Evolutionary conservation across 1,140 invertebrate species (phyloP).

Genomic region (Lepeophtheirus salmonis): DNA sequence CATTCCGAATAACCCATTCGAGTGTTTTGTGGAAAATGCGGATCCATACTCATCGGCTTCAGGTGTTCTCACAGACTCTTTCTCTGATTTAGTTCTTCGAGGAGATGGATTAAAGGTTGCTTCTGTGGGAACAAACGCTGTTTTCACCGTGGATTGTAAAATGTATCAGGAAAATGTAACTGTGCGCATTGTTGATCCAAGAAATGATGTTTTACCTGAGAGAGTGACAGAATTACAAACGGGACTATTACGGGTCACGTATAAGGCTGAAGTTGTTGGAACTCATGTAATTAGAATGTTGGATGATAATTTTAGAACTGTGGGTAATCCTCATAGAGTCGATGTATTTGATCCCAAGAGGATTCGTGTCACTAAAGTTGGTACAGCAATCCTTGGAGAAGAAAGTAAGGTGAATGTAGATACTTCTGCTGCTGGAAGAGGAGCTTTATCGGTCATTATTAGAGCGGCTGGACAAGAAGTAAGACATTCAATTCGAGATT

Average conservation of each 20-base stretch:
- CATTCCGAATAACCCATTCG: constrained; percentile 72
- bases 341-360: constrained; percentile 66
- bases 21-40: constrained; percentile 37
- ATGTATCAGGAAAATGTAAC: constrained; percentile 28
- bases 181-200: constrained; percentile 20
- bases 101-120: constrained; percentile 35
- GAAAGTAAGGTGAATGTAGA: constrained; percentile 52
- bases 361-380: constrained; percentile 53
- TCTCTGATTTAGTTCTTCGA: constrained; percentile 23
- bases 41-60: constrained; percentile 25
- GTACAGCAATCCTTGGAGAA: constrained; percentile 58
- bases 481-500: constrained; percentile 31
- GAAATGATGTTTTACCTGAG: constrained; percentile 6
- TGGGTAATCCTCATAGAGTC: constrained; percentile 43
- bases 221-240: neutral
- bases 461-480: constrained; percentile 56
- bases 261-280: constrained; percentile 37
- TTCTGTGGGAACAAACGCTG: constrained; percentile 35
- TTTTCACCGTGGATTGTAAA: constrained; percentile 38
- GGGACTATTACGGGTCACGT: neutral
- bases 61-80: constrained; percentile 25
- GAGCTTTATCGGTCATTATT: constrained; percentile 54
- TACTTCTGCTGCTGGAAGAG: constrained; percentile 50
- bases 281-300: constrained; percentile 34
- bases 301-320: constrained; percentile 31